Conservation (phyloP, 2,888 invertebrate genomes). For the Drymonia ruficornis region DNA sequence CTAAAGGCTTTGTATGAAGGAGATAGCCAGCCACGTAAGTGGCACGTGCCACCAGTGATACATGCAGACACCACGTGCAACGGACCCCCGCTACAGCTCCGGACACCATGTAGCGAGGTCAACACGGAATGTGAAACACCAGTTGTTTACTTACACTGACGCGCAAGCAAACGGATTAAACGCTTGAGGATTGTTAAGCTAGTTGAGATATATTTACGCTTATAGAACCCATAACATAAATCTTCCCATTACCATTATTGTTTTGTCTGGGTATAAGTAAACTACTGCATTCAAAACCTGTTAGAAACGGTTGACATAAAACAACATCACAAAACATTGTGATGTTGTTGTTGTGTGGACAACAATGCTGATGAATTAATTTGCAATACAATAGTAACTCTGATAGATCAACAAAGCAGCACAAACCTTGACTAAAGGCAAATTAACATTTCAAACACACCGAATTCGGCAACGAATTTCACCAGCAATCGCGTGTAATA, state of each 20-base stretch:
- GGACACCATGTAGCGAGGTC: constrained; percentile 6
- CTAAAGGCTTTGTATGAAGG: constrained; percentile 40
- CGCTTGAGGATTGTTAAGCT: constrained; percentile 1
- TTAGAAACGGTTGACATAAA: constrained; percentile 18
- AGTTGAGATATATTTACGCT: background rate
- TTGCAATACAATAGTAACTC: constrained; percentile 20
- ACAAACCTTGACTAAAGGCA: constrained; percentile 23
- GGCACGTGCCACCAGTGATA: constrained; percentile 50
- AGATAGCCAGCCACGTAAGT: constrained; percentile 54
- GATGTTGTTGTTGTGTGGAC: too few relatives aligned
- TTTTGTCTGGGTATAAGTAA: background rate
- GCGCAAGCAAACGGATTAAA: constrained; percentile 1
- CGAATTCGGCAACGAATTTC: constrained; percentile 26
- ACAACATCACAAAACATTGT: constrained; percentile 15
- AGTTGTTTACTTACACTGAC: constrained; percentile 3
- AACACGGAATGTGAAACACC: constrained; percentile 4
- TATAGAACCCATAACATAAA: constrained; percentile 1
- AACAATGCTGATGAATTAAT: constrained; percentile 19
- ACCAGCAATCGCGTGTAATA: constrained; percentile 19
- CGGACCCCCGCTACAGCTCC: constrained; percentile 18
- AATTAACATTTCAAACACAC: constrained; percentile 18
- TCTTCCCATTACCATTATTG: constrained; percentile 2
- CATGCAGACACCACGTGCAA: constrained; percentile 59
- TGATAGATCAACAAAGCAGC: constrained; percentile 19
- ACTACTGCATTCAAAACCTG: constrained; percentile 7